phyloP scores from a whole-genome alignment of 2,888 invertebrate species.

The Polia nebulosa region DNA sequence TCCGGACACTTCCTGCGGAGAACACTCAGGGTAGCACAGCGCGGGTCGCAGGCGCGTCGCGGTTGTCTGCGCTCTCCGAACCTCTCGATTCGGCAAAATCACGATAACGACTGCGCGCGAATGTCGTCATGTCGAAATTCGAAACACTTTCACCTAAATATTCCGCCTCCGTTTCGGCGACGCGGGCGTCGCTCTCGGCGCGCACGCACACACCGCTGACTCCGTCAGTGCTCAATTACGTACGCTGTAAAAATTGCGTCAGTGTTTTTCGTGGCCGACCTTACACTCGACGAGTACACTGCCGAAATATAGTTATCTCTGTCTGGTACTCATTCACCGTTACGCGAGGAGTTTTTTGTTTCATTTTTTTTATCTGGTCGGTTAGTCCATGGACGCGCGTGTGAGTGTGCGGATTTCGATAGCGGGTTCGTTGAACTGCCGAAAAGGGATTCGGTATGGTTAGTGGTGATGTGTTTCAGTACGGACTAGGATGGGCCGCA shows the following conservation, averaged over 20 bases:
- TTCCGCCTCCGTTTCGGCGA: slow-evolving; percentile 91
- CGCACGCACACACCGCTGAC: slow-evolving; percentile 88
- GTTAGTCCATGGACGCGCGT: slow-evolving; percentile 82
- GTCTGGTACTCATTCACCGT: slow-evolving; percentile 87
- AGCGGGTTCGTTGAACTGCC: slow-evolving; percentile 88
- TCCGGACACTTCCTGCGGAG: slow-evolving; percentile 83
- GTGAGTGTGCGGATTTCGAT: slow-evolving; percentile 91
- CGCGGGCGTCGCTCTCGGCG: slow-evolving; percentile 91
- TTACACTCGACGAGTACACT: slow-evolving; percentile 83
- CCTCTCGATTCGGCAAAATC: slow-evolving; percentile 91
- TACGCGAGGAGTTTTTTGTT: slow-evolving; percentile 84
- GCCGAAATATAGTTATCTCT: slow-evolving; percentile 90
- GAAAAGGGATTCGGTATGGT: slow-evolving; percentile 88
- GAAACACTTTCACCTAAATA: slow-evolving; percentile 92
- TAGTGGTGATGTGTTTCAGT: slow-evolving; percentile 83
- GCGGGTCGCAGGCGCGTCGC: slow-evolving; percentile 69
- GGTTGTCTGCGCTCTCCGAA: slow-evolving; percentile 81
- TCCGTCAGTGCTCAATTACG: slow-evolving; percentile 88
- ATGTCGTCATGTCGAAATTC: slow-evolving; percentile 91
- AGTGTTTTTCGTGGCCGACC: slow-evolving; percentile 90
- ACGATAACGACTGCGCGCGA: slow-evolving; percentile 91
- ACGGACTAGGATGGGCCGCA: slow-evolving; percentile 71
- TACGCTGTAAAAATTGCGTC: slow-evolving; percentile 91
- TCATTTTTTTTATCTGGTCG: slow-evolving; percentile 86
- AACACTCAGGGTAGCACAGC: slow-evolving; percentile 78